Evolutionary conservation across 2,797 vertebrate species (phyloP).

Genomic region (Cyclopterus lumpus): DNA sequence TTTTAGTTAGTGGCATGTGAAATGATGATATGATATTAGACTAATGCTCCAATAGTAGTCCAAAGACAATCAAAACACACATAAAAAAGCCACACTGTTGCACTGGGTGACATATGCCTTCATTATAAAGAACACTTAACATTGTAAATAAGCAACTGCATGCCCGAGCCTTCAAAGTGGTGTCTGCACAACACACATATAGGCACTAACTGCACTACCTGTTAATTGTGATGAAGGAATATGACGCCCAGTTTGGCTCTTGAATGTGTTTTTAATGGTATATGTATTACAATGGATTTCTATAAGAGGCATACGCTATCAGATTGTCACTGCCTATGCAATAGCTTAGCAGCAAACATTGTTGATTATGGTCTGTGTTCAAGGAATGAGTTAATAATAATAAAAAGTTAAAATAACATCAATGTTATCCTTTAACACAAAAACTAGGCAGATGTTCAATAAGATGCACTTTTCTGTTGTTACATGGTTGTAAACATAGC

Average conservation of each 20-base stretch:
- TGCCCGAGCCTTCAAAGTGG: background rate
- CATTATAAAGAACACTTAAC: constrained; percentile 32
- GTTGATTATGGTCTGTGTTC: background rate
- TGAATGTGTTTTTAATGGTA: background rate
- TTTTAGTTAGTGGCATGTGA: background rate
- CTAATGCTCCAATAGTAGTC: constrained; percentile 30
- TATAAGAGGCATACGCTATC: background rate
- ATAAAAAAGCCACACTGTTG: constrained; percentile 26
- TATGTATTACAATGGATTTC: background rate
- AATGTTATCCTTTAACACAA: background rate
- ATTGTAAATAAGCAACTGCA: constrained; percentile 17
- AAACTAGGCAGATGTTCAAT: background rate
- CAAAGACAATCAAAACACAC: constrained; percentile 24
- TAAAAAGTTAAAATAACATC: background rate
- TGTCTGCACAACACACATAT: background rate
- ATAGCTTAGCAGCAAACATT: background rate
- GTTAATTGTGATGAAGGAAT: constrained; percentile 18
- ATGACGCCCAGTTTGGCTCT: background rate
- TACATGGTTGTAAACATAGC: background rate
- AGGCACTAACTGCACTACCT: background rate
- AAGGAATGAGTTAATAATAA: background rate
- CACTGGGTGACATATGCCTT: constrained; percentile 29
- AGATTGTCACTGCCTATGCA: background rate
- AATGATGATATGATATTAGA: constrained; percentile 6
- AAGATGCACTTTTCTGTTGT: background rate